phyloP scores from a whole-genome alignment of 2,113 vertebrate genomes.

The Thermophis baileyi region DNA sequence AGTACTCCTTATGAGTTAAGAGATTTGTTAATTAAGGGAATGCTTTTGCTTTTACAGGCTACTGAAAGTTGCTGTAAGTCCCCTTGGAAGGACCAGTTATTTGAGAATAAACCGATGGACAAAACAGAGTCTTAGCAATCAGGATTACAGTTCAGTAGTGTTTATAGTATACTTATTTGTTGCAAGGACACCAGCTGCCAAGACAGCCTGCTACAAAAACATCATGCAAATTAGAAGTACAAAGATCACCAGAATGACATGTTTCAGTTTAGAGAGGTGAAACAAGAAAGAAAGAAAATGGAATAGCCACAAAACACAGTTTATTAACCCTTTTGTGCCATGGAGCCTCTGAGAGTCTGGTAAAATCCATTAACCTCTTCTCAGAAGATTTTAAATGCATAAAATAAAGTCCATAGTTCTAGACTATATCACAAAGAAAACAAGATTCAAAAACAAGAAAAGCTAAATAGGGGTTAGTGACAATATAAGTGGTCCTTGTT shows the following conservation, averaged over 20 bases:
- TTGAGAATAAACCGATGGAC: not conserved
- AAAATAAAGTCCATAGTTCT: not conserved
- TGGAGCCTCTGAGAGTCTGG: not conserved
- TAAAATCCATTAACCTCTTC: not conserved
- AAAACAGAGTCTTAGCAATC: not conserved
- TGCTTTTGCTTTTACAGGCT: not conserved
- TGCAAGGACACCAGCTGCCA: conserved; percentile 1
- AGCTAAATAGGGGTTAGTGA: not conserved
- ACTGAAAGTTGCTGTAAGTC: not conserved
- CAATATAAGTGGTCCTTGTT: not conserved
- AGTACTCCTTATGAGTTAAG: not conserved
- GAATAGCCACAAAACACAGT: not conserved
- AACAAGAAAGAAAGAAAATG: not conserved
- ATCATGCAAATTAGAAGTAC: not conserved
- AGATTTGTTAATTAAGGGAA: not conserved
- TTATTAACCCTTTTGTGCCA: not conserved
- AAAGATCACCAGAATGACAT: not conserved
- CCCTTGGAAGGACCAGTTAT: not conserved
- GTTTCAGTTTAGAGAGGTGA: not conserved
- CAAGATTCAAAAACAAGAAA: not conserved
- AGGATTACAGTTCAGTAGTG: not conserved
- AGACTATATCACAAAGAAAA: not conserved
- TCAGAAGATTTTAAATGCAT: not conserved
- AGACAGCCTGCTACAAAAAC: not conserved
- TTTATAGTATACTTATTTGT: not conserved